These are phyloP conservation scores for Mystacides longicornis DNA, from an alignment of 2,888 invertebrate species.

Conservation along the genomic window DNA sequence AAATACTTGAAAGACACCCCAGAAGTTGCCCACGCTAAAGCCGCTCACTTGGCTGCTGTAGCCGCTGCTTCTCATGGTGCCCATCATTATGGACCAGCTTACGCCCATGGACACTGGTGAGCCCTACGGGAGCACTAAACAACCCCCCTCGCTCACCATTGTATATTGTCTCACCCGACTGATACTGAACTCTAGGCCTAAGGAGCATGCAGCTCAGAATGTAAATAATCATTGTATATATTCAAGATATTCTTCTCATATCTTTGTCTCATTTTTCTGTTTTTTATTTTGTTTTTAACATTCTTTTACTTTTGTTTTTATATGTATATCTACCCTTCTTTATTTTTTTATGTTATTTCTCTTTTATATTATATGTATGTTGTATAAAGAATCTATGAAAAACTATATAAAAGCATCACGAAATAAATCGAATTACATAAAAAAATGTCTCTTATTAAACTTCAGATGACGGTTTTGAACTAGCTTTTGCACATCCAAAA, in stretches of 20 bases:
- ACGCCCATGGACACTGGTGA: slow-evolving; percentile 11
- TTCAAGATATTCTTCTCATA: not conserved
- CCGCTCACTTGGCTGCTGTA: slow-evolving; percentile 41
- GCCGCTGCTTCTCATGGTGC: slow-evolving; percentile 28
- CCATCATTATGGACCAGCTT: slow-evolving; percentile 13
- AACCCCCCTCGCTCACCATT: not conserved
- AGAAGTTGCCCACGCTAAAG: slow-evolving; percentile 55
- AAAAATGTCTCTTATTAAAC: not conserved
- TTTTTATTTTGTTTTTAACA: not conserved
- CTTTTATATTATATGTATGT: slow-evolving; percentile 2
- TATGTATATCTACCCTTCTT: not conserved
- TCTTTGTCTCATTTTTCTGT: slow-evolving; percentile 1
- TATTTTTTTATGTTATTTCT: slow-evolving; percentile 1
- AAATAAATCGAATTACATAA: slow-evolving; percentile 13
- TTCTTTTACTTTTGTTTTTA: not conserved
- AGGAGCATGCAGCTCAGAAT: slow-evolving; percentile 7
- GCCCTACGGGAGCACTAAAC: not conserved
- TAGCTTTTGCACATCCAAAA: too few species aligned
- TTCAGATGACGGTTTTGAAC: too few species aligned
- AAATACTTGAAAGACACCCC: slow-evolving; percentile 53
- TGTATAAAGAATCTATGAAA: not conserved
- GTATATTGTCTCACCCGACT: slow-evolving; percentile 3
- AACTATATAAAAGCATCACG: slow-evolving; percentile 5
- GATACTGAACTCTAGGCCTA: slow-evolving; percentile 6
- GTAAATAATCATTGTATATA: slow-evolving; percentile 15